phyloP scores from a whole-genome alignment of 2,113 vertebrate genomes.

The Paramisgurnus dabryanus region DNA sequence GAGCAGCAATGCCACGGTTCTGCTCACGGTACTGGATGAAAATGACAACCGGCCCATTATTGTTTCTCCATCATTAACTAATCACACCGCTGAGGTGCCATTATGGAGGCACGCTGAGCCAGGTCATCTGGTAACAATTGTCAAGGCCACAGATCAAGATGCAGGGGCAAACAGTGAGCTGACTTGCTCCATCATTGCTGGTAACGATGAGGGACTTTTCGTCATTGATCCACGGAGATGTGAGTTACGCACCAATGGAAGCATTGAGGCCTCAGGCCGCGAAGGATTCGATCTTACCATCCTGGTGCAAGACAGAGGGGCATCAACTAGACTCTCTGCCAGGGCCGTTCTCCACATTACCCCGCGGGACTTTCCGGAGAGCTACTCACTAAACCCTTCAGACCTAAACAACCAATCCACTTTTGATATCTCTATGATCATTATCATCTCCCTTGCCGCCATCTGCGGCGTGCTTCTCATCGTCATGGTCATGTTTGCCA shows the following conservation, averaged over 20 bases:
- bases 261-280: slow-evolving; percentile 76
- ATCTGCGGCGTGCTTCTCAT: slow-evolving; percentile 89
- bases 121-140: slow-evolving; percentile 82
- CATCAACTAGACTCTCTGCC: slow-evolving; percentile 76
- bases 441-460: slow-evolving; percentile 91
- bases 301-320: slow-evolving; percentile 89
- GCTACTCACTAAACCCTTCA: slow-evolving; percentile 74
- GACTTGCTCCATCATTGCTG: slow-evolving; percentile 83
- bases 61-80: slow-evolving; percentile 81
- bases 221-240: slow-evolving; percentile 87
- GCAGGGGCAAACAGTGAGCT: slow-evolving; percentile 91
- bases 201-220: slow-evolving; percentile 87
- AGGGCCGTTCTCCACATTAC: slow-evolving; percentile 82
- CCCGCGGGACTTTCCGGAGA: slow-evolving; percentile 78
- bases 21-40: slow-evolving; percentile 90
- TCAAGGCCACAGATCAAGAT: slow-evolving; percentile 89
- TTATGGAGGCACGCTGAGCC: slow-evolving; percentile 86
- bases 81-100: slow-evolving; percentile 86
- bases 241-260: slow-evolving; percentile 89
- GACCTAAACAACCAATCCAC: slow-evolving; percentile 79
- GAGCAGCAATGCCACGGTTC: slow-evolving; percentile 83
- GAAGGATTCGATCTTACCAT: slow-evolving; percentile 85
- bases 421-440: slow-evolving; percentile 90
- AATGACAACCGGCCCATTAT: slow-evolving; percentile 92
- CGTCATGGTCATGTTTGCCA: slow-evolving; percentile 94